Evolutionary conservation across 2,888 invertebrate species (phyloP), one percentile per base, ranked within the genome.

Genomic region (Xestobium rufovillosum): DNA sequence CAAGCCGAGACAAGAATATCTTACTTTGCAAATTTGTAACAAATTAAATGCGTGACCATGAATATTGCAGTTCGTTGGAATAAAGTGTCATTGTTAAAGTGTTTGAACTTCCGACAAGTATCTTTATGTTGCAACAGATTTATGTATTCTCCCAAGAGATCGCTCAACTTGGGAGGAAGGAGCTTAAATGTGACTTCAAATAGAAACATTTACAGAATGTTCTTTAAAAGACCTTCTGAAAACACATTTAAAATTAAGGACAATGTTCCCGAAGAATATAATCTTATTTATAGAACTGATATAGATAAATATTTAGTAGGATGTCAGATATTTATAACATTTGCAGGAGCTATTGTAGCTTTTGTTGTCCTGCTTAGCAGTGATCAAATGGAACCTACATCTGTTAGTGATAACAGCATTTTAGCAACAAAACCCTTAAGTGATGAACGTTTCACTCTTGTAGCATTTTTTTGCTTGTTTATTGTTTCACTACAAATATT

Each of bases 221-320:
- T 54, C 1, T 52, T 59, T 28, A 41, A 26, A 38, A 46, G 30
- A 34, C 48, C 46, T 2, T 44, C 50, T 8, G 36, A 42, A 11
- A 26, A 35, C 11, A 38, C 49, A 34, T 31, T 55, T 9, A 31
- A 31, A 14, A 4, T 29, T 2, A 35, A 31, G 16, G 65, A 66
- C 39, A 50, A 58, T 13, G 49, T 65, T 12, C 61, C 64, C 3
- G 51, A 53, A 25, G 36, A 50, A 6, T 65, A 55, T 39, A 41
- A 45, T 11, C 43, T 66, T 37, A 62, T 66, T 35, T 66, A 65
- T 41, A 47, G 59, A 39, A 59, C 53, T 33, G 48, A 45, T 10
- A 51, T 60, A 48, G 46, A 56, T 10, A 49, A 49, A 26, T 62
- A 60, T 39, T 41, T 65, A 13, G 36, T 50, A 9, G 30, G 32